Evolutionary conservation across 2,113 vertebrate species (phyloP).

Genomic region (Festucalex cinctus): DNA sequence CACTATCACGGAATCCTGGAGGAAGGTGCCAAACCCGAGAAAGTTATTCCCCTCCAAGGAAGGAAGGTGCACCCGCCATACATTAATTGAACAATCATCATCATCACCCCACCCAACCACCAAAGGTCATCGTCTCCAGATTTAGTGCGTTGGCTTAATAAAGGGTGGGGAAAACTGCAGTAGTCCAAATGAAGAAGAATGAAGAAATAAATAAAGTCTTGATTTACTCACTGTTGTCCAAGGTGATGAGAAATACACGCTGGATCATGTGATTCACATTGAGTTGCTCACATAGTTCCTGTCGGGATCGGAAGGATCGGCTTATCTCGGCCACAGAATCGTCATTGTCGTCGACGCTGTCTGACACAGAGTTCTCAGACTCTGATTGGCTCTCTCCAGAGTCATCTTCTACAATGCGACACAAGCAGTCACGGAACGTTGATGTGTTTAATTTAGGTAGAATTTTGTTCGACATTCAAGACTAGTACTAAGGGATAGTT

Average conservation of each 20-base stretch:
- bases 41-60: too few relatives aligned
- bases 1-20: too few relatives aligned
- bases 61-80: too few relatives aligned
- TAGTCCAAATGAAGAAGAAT: not conserved
- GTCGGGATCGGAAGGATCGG: slow-evolving; percentile 90
- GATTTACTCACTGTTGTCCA: slow-evolving; percentile 91
- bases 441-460: not conserved
- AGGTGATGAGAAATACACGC: slow-evolving; percentile 94
- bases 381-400: slow-evolving; percentile 87
- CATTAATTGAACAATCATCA: too few relatives aligned
- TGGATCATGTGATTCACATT: slow-evolving; percentile 99
- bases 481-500: too few relatives aligned
- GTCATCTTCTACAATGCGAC: slow-evolving; percentile 74
- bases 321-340: slow-evolving; percentile 94
- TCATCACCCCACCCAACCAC: too few relatives aligned
- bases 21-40: too few relatives aligned
- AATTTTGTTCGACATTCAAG: too few relatives aligned
- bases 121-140: too few relatives aligned
- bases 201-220: not conserved
- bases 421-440: not conserved
- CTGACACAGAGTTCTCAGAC: slow-evolving; percentile 91
- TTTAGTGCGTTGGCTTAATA: not conserved
- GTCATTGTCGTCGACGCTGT: slow-evolving; percentile 94
- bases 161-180: not conserved
- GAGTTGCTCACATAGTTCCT: slow-evolving; percentile 96